These are phyloP conservation scores for Aphis craccivora DNA, from an alignment of 1,140 invertebrate genomes.

Conservation along the genomic window DNA sequence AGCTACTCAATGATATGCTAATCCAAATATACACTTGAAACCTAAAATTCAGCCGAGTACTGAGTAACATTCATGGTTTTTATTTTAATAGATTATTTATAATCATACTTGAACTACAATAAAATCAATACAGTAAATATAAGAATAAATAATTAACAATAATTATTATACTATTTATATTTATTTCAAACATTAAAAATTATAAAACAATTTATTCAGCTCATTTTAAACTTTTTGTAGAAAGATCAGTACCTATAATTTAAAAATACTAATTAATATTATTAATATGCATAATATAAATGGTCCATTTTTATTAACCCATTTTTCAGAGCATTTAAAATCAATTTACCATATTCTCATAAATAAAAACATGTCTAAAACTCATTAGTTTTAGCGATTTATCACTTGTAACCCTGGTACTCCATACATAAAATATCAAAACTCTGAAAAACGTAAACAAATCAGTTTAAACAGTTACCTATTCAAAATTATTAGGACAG, in stretches of 20 bases:
- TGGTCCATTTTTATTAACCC: too few relatives aligned
- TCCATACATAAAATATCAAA: not conserved
- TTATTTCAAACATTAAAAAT: conserved; percentile 10
- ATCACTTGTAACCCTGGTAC: not conserved
- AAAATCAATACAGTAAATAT: not conserved
- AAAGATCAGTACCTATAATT: not conserved
- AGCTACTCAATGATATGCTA: too few relatives aligned
- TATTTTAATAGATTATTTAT: not conserved
- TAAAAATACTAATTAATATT: not conserved
- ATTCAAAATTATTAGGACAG: not conserved
- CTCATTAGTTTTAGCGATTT: not conserved
- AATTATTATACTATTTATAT: not conserved
- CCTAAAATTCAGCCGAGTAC: too few relatives aligned
- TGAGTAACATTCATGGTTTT: too few relatives aligned
- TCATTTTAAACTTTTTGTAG: too few relatives aligned
- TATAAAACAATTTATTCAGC: not conserved
- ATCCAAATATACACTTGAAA: too few relatives aligned
- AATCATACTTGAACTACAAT: not conserved
- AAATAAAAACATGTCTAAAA: not conserved
- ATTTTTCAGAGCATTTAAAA: not conserved
- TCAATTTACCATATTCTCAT: not conserved
- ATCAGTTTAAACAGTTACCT: not conserved
- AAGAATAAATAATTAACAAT: conserved; percentile 11
- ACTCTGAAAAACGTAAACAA: conserved; percentile 21
- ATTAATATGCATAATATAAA: not conserved